Evolutionary conservation across 2,113 vertebrate species (phyloP).

Genomic region (Misgurnus anguillicaudatus): DNA sequence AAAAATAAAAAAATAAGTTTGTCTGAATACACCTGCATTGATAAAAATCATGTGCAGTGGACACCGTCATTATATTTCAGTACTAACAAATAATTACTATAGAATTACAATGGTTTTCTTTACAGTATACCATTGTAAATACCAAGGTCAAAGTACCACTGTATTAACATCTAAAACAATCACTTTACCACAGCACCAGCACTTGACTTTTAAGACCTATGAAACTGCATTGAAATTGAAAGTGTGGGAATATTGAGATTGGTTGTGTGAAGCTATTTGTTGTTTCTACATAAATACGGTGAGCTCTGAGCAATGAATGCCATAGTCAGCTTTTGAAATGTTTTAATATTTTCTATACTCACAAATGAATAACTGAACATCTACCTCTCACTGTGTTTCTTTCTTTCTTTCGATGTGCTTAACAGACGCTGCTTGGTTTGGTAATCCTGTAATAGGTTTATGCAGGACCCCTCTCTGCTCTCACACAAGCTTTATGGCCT

Average conservation of each 20-base stretch:
- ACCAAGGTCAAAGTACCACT: too few relatives aligned
- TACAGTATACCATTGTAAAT: too few relatives aligned
- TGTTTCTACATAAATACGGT: not conserved
- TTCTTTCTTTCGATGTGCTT: slow-evolving; percentile 16
- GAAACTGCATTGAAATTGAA: not conserved
- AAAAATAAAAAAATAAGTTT: not conserved
- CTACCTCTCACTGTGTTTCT: not conserved
- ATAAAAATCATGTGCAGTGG: too few relatives aligned
- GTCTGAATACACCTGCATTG: too few relatives aligned
- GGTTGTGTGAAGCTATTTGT: not conserved
- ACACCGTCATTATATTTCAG: too few relatives aligned
- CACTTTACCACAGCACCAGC: too few relatives aligned
- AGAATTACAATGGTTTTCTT: too few relatives aligned
- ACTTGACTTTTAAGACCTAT: not conserved
- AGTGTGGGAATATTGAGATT: not conserved
- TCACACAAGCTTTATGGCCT: slow-evolving; percentile 33
- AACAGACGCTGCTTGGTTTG: slow-evolving; percentile 47
- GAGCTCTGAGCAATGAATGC: not conserved
- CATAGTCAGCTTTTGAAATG: not conserved
- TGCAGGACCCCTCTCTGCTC: slow-evolving; percentile 37
- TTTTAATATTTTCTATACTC: slow-evolving; percentile 18
- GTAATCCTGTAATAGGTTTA: slow-evolving; percentile 66
- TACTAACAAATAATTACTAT: too few relatives aligned
- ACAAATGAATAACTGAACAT: slow-evolving; percentile 6
- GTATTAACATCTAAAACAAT: too few relatives aligned